Percentiles rank a stretch among this genome's conserved stretches.
Evolutionary conservation across 1,140 invertebrate genomes (phyloP).

Genomic region (Gryllus bimaculatus): DNA sequence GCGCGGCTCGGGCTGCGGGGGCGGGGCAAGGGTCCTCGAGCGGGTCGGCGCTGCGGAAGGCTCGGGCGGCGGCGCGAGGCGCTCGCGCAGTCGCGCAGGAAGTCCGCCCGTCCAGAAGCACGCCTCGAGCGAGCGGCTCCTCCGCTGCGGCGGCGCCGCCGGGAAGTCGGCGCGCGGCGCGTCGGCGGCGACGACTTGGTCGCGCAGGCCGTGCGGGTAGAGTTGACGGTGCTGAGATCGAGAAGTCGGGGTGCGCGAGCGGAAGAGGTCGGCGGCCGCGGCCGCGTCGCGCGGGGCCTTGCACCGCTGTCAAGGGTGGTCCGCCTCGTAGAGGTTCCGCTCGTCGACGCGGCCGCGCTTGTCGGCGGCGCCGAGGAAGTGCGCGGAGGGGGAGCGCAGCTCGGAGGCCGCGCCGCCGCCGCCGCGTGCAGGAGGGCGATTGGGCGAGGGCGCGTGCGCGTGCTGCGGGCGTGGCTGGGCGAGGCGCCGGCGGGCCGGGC

Average conservation of each 20-base stretch:
- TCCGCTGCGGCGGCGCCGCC: conserved; percentile 19
- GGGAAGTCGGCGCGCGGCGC: neutral
- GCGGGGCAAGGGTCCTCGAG: neutral
- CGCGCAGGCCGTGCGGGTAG: conserved; percentile 38
- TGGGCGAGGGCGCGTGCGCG: conserved; percentile 37
- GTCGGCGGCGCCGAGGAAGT: conserved; percentile 48
- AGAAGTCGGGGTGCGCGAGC: conserved; percentile 23
- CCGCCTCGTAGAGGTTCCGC: conserved; percentile 66
- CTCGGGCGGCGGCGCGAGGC: no score
- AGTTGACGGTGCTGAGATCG: conserved; percentile 32
- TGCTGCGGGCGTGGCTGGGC: conserved; percentile 26
- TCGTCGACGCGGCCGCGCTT: conserved; percentile 47
- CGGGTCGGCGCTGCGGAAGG: neutral
- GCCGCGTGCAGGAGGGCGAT: conserved; percentile 41
- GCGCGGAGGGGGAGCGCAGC: conserved; percentile 52
- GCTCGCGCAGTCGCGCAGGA: conserved; percentile 11
- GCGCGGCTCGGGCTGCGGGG: neutral
- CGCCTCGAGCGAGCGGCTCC: conserved; percentile 53
- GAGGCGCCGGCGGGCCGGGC: neutral
- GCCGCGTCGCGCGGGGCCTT: conserved; percentile 32
- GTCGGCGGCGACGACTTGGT: conserved; percentile 26
- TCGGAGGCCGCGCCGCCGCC: conserved; percentile 37
- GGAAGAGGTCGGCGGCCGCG: neutral
- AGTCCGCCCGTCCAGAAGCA: conserved; percentile 45
- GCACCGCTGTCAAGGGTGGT: conserved; percentile 47